These are phyloP conservation scores for Pocillopora damicornis DNA, from an alignment of 64 coral and sea anemone species.

Conservation along the genomic window DNA sequence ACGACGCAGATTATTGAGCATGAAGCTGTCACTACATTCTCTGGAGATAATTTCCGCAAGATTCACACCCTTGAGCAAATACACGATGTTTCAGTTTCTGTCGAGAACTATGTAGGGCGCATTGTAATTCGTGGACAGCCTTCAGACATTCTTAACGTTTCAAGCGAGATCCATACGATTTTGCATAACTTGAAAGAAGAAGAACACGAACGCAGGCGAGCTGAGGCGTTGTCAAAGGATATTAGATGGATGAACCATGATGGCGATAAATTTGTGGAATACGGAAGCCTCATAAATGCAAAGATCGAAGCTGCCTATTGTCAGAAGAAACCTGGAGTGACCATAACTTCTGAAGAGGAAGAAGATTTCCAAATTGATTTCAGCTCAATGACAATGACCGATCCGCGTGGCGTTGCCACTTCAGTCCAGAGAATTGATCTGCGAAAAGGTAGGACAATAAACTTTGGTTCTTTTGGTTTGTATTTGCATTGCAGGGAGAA, in stretches of 20 bases:
- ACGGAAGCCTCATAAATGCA: constrained; percentile 24
- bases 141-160: constrained; percentile 46
- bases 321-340: neutral
- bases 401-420: neutral
- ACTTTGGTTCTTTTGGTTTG: too few relatives aligned
- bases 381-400: neutral
- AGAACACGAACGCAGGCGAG: constrained; percentile 27
- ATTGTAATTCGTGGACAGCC: constrained; percentile 47
- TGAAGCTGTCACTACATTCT: constrained; percentile 9
- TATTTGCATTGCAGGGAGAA: too few relatives aligned
- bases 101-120: constrained; percentile 29
- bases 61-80: constrained; percentile 32
- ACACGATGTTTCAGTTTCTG: constrained; percentile 23
- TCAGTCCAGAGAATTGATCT: neutral
- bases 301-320: constrained; percentile 50
- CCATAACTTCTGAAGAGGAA: neutral
- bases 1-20: constrained; percentile 45
- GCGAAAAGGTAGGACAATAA: neutral
- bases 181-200: constrained; percentile 28
- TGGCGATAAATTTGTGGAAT: neutral
- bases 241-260: constrained; percentile 47
- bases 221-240: constrained; percentile 49
- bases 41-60: neutral
- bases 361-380: constrained; percentile 21
- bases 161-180: constrained; percentile 40